Evolutionary conservation across 2,888 invertebrate species (phyloP), one percentile per base, ranked within the genome.

Genomic region (Ischnus inquisitorius): DNA sequence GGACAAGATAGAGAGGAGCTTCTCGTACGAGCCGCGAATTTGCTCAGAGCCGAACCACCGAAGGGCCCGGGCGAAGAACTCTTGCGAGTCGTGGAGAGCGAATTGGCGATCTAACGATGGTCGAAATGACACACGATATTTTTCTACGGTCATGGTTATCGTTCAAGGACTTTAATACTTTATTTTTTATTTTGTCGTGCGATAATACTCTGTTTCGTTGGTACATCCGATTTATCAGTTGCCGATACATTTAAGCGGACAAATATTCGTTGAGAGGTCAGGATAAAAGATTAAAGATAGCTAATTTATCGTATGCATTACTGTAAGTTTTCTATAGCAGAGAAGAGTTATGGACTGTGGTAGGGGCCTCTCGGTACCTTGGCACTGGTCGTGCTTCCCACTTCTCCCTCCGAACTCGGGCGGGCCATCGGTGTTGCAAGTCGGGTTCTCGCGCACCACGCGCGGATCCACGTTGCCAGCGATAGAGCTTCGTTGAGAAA

Each of bases 401-500:
- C 74, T 39, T 72, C 64, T 25, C 69, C 78, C 19, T 69, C 74
- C 43, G 77, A 62, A 60, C 46, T 87, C 39, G 48, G 60, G 2
- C 22, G 46, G 10, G 14, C 8, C 10, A 8, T n/a, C 39, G 77
- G 12, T 0, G 77, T 60, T 4, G 82, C 16, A 25, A 43, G 48
- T 3, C 62, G 57, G 8, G 62, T 82, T 68, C n/a, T 81, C 22
- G 64, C 51, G 48, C 78, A 86, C 41, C 83, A 77, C 3, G 76
- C 72, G n/a, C 80, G 71, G 0, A 87, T 60, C 86, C 88, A 87
- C 6, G 84, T 16, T 12, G 84, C 72, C 19, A 86, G 69, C 0
- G 90, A 90, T n/a, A 91, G 85, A 3, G 95, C 94, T 88, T 95
- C 94, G 46, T 95, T 94, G 6, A 95, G 91, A 86, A 95, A 95